A percentile compares a stretch with the other conserved stretches of the same genome.
Evolutionary conservation across 2,888 invertebrate genomes (phyloP).

Genomic region (Latheticus oryzae): DNA sequence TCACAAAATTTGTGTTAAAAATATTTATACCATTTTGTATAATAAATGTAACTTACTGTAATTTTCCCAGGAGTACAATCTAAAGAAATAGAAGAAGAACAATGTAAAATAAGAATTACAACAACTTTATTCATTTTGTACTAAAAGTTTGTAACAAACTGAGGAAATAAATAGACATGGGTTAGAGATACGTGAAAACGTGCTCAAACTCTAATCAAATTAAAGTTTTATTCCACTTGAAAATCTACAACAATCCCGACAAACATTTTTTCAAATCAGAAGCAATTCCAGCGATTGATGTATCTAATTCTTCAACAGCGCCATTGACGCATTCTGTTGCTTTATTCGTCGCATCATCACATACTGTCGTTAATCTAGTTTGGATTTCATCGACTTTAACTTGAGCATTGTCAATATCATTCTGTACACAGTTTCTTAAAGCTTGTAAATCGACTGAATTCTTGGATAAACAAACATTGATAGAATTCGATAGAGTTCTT

Average conservation of each 20-base stretch:
- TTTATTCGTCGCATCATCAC: background rate
- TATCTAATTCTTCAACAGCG: background rate
- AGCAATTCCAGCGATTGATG: background rate
- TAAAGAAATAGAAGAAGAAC: too few relatives aligned
- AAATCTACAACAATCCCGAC: slow-evolving; percentile 11
- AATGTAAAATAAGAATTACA: background rate
- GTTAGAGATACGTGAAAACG: slow-evolving; percentile 15
- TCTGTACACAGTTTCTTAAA: slow-evolving; percentile 2
- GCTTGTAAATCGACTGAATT: background rate
- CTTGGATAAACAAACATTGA: slow-evolving; percentile 1
- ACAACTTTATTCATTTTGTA: slow-evolving; percentile 6
- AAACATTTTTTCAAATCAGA: slow-evolving; percentile 15
- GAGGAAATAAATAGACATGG: slow-evolving; percentile 11
- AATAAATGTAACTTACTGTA: slow-evolving; percentile 23
- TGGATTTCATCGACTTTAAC: background rate
- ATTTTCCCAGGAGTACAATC: slow-evolving; percentile 19
- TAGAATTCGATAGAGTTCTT: background rate
- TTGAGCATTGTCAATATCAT: background rate
- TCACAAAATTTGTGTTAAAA: background rate
- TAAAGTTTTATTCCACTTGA: slow-evolving; percentile 1
- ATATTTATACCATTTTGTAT: background rate
- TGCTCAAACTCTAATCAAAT: slow-evolving; percentile 13
- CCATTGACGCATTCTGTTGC: slow-evolving; percentile 8
- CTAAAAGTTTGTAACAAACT: background rate
- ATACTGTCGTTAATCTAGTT: background rate